Percentiles rank a stretch among this genome's conserved stretches.
phyloP scores from a whole-genome alignment of 2,888 invertebrate species.

The Gortyna flavago region DNA sequence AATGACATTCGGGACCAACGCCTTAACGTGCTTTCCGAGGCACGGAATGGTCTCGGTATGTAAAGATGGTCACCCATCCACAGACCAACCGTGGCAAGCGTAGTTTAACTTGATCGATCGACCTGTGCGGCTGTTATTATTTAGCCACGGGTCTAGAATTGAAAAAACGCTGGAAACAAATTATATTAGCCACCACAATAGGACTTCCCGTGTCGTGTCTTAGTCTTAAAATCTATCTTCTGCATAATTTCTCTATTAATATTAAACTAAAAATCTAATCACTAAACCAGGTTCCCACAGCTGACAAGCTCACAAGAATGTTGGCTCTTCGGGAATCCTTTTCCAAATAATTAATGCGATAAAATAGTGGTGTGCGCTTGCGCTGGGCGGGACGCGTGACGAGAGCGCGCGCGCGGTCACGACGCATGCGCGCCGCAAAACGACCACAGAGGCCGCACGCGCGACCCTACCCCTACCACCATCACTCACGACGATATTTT shows the following conservation, averaged over 20 bases:
- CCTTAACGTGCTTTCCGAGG: no score
- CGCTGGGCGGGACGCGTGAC: conserved; percentile 85
- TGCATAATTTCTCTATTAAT: conserved; percentile 21
- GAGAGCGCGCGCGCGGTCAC: conserved; percentile 88
- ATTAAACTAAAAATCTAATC: conserved; percentile 48
- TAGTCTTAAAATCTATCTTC: neutral
- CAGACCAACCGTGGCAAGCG: no score
- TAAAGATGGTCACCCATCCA: no score
- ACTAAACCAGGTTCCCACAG: conserved; percentile 76
- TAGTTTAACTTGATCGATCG: no score
- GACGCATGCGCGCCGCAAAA: conserved; percentile 85
- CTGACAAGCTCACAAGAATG: conserved; percentile 81
- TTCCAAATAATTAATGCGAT: conserved; percentile 90
- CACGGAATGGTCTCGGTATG: no score
- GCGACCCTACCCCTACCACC: conserved; percentile 78
- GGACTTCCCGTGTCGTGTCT: neutral
- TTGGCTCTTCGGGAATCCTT: conserved; percentile 85
- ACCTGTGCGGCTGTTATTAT: no score
- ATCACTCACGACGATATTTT: conserved; percentile 48
- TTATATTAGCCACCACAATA: neutral
- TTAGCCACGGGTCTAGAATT: no score
- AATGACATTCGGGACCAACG: no score
- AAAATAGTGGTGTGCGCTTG: conserved; percentile 86
- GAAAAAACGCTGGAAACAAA: neutral
- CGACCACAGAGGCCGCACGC: conserved; percentile 84